These are phyloP conservation scores for Grammomys surdaster DNA, from an alignment of 2,113 vertebrate species.

Conservation along the genomic window DNA sequence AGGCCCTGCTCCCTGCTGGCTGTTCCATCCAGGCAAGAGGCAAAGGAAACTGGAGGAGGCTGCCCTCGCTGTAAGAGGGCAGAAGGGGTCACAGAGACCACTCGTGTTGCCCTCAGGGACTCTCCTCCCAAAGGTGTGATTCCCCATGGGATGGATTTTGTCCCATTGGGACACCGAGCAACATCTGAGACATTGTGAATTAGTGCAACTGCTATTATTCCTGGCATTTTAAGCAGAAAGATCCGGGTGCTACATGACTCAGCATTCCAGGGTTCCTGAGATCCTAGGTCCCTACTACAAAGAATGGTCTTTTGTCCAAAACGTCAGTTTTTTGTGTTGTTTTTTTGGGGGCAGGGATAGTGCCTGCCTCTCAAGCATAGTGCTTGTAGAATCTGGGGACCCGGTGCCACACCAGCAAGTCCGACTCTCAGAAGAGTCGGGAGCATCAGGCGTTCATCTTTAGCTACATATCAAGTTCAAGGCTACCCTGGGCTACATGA, in stretches of 20 bases:
- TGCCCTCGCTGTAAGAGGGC: neutral
- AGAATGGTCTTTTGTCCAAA: neutral
- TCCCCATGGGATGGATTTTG: neutral
- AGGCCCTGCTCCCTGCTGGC: neutral
- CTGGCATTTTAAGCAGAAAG: neutral
- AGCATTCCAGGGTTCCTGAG: neutral
- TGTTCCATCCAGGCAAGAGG: neutral
- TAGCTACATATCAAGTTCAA: neutral
- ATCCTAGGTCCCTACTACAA: neutral
- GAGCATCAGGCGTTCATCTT: neutral
- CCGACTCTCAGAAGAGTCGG: neutral
- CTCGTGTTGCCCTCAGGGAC: neutral
- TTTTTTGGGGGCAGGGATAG: too few species aligned
- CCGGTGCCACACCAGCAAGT: neutral
- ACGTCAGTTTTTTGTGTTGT: too few species aligned
- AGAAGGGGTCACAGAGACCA: neutral
- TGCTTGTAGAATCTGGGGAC: neutral
- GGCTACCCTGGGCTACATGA: neutral
- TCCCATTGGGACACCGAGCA: neutral
- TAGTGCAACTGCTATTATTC: too few species aligned
- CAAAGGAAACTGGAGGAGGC: fast-evolving
- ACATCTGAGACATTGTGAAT: neutral
- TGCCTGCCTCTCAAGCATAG: neutral
- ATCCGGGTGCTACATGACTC: neutral
- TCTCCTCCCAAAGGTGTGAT: neutral